Percentiles rank a stretch among this genome's conserved stretches.
Conservation (phyloP, 2,797 vertebrate species). For the Hydrophis major region DNA sequence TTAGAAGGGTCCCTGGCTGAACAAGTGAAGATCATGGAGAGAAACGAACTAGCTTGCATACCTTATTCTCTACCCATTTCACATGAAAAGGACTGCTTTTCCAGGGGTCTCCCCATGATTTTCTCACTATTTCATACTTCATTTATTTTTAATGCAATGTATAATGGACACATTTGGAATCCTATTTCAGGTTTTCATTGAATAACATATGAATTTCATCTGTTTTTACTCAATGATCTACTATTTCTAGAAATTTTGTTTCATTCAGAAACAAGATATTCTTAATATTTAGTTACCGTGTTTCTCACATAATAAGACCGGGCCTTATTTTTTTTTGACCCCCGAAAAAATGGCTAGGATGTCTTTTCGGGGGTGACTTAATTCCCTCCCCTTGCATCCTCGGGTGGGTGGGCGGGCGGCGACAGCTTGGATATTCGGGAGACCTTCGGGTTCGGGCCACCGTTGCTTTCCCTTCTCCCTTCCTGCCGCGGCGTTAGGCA, state of each 20-base stretch:
- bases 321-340: no score
- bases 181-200: conserved; percentile 39
- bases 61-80: neutral
- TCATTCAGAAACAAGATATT: conserved; percentile 16
- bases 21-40: neutral
- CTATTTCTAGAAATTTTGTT: conserved; percentile 29
- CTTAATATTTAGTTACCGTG: neutral
- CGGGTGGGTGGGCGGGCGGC: no score
- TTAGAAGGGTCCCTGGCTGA: neutral
- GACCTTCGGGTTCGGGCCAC: no score
- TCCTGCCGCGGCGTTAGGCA: no score
- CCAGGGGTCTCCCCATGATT: neutral
- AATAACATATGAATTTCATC: conserved; percentile 35
- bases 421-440: no score
- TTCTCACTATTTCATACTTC: conserved; percentile 2
- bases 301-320: no score
- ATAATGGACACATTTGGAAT: conserved; percentile 35
- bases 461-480: no score
- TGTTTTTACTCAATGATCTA: conserved; percentile 24
- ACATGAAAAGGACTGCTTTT: neutral
- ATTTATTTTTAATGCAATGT: conserved; percentile 16
- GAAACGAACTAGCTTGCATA: neutral
- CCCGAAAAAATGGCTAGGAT: no score
- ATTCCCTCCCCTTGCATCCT: no score
- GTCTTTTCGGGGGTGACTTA: no score